phyloP scores from a whole-genome alignment of 2,888 invertebrate species.

The Cantharis flavilabris region DNA sequence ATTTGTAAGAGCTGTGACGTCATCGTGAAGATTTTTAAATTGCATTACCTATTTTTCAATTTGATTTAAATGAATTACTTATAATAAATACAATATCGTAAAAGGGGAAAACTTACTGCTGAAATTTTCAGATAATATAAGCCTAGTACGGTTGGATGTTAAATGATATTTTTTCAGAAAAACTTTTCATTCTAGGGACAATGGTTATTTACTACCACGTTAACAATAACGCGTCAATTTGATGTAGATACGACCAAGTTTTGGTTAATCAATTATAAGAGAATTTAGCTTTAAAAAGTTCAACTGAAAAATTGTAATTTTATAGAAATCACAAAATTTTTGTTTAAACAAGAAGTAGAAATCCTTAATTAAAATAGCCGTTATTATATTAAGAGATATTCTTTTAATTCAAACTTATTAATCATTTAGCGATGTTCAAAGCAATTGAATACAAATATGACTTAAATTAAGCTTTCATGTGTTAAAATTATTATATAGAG shows the following conservation, averaged over 20 bases:
- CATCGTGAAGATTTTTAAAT: background rate
- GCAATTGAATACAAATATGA: background rate
- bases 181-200: background rate
- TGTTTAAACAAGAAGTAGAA: background rate
- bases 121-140: background rate
- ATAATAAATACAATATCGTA: background rate
- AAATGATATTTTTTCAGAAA: background rate
- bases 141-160: background rate
- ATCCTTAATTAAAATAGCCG: background rate
- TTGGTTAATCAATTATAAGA: background rate
- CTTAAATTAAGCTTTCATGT: background rate
- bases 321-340: background rate
- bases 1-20: background rate
- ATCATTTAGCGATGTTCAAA: background rate
- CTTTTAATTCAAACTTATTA: background rate
- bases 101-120: background rate
- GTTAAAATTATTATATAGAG: background rate
- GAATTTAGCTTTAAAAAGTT: background rate
- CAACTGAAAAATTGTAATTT: background rate
- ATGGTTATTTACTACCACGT: background rate
- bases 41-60: background rate
- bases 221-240: background rate
- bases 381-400: background rate
- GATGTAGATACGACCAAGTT: background rate
- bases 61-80: background rate